phyloP scores from a whole-genome alignment of 2,797 vertebrate species.

The Tadarida brasiliensis region DNA sequence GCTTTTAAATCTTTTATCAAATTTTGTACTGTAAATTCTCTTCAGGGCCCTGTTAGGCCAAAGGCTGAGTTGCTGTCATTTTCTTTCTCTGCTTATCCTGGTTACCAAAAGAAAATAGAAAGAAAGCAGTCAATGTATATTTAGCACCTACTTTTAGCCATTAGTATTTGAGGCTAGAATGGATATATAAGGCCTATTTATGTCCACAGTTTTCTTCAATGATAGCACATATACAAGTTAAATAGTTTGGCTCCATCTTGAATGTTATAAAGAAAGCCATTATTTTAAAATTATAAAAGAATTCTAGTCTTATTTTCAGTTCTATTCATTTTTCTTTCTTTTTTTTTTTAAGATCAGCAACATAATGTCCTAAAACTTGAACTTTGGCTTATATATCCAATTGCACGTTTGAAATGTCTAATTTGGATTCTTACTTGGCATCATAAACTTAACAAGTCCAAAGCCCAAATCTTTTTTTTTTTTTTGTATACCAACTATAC shows the following conservation, averaged over 20 bases:
- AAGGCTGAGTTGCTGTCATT: background rate
- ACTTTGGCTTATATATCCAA: background rate
- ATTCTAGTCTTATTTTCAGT: background rate
- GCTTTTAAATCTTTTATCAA: conserved; percentile 1
- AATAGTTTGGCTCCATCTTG: background rate
- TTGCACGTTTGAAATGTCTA: background rate
- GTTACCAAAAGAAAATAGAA: background rate
- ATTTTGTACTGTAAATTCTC: conserved; percentile 22
- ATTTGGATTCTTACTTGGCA: background rate
- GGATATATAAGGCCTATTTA: background rate
- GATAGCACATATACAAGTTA: background rate
- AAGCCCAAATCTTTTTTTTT: no score
- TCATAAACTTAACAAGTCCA: background rate
- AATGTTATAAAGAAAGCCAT: background rate
- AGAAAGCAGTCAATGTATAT: background rate
- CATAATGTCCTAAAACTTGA: background rate
- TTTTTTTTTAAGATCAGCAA: background rate
- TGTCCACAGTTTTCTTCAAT: background rate
- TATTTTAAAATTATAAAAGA: background rate
- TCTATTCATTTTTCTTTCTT: background rate
- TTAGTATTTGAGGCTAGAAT: background rate
- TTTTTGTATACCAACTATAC: no score
- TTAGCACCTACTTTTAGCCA: background rate
- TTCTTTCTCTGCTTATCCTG: conserved; percentile 50
- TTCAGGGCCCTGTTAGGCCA: background rate